phyloP scores from a whole-genome alignment of 2,797 vertebrate species.

The Threskiornis aethiopicus region DNA sequence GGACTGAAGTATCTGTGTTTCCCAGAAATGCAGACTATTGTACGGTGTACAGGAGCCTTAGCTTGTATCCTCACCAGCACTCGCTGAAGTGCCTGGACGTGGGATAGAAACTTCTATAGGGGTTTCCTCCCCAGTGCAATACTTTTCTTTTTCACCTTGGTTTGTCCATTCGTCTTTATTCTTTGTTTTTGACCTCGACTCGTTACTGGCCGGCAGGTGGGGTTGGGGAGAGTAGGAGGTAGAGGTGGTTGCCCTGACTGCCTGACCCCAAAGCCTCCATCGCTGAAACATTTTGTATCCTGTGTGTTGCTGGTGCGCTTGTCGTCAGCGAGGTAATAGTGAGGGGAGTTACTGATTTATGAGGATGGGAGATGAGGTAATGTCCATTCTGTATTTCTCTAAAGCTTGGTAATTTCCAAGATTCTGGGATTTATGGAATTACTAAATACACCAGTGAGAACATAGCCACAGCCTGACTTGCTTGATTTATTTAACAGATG shows the following conservation, averaged over 20 bases:
- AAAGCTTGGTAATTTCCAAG: neutral
- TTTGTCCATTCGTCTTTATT: neutral
- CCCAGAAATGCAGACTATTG: neutral
- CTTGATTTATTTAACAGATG: neutral
- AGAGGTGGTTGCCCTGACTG: neutral
- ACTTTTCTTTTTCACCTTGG: neutral
- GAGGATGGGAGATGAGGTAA: neutral
- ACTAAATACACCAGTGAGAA: neutral
- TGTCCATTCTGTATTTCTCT: neutral
- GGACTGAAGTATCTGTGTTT: neutral
- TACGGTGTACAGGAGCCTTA: neutral
- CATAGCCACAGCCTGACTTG: neutral
- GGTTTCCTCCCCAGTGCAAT: neutral
- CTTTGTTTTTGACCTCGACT: neutral
- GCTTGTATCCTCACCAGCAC: neutral
- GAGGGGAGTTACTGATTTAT: neutral
- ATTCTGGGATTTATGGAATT: neutral
- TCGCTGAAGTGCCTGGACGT: neutral
- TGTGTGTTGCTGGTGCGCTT: fast-evolving
- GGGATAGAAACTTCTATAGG: neutral
- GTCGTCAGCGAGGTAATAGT: neutral
- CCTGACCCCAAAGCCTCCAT: neutral
- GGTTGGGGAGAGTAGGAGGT: neutral
- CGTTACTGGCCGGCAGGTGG: fast-evolving
- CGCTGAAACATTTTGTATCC: neutral